These are phyloP conservation scores for Phymorhynchus buccinoides DNA, from an alignment of 1,140 invertebrate genomes.

Conservation along the genomic window DNA sequence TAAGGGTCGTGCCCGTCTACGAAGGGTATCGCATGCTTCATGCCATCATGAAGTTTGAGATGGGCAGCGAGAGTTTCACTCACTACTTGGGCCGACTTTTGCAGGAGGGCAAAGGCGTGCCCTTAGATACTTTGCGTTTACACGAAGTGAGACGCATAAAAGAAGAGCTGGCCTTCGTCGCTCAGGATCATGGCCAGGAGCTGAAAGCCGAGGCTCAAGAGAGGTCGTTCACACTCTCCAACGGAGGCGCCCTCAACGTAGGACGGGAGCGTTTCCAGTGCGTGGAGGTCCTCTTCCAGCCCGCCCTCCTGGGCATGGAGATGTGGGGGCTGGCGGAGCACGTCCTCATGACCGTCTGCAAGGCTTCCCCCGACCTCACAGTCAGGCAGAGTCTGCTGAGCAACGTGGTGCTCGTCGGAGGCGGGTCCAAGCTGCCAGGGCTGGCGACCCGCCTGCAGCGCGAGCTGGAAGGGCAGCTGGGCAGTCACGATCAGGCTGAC, in stretches of 20 bases:
- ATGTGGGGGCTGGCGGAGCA: constrained; percentile 42
- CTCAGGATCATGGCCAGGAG: constrained; percentile 32
- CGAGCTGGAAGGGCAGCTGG: not conserved
- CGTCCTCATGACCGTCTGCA: not conserved
- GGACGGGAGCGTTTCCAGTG: constrained; percentile 80
- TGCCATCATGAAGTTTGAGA: not conserved
- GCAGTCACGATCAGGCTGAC: not conserved
- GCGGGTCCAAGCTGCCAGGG: constrained; percentile 2
- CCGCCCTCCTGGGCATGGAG: constrained; percentile 60
- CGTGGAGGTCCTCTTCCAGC: constrained; percentile 82
- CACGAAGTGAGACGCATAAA: constrained; percentile 17
- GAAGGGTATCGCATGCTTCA: not conserved
- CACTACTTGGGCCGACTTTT: not conserved
- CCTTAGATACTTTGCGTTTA: not conserved
- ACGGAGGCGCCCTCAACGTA: constrained; percentile 79
- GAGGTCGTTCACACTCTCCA: constrained; percentile 33
- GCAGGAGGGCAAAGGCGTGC: not conserved
- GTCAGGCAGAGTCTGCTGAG: not conserved
- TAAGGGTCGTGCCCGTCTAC: not conserved
- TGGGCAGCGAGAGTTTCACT: not conserved
- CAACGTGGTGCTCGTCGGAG: constrained; percentile 14
- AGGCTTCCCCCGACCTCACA: not conserved
- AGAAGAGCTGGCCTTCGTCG: constrained; percentile 26
- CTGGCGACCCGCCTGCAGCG: not conserved
- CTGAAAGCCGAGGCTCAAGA: constrained; percentile 31